phyloP scores from a whole-genome alignment of 2,113 vertebrate species.

The Centropristis striata region DNA sequence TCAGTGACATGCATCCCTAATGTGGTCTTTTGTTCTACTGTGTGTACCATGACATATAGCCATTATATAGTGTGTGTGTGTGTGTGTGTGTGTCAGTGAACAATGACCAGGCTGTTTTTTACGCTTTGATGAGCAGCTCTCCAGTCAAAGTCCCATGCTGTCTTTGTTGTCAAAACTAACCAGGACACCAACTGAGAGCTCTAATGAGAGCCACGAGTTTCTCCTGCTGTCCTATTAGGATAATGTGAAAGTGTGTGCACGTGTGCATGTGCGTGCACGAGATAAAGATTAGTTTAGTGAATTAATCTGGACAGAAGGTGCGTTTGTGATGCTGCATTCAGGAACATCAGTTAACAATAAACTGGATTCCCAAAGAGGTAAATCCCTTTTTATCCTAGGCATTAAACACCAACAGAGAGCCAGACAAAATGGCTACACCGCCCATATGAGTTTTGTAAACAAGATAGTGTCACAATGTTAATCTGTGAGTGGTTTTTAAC shows the following conservation, averaged over 20 bases:
- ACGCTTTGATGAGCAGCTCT: constrained; percentile 29
- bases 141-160: constrained; percentile 1
- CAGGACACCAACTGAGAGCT: constrained; percentile 26
- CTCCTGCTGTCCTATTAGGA: constrained; percentile 21
- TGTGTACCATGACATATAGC: background rate
- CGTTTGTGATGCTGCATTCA: background rate
- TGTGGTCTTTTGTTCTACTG: background rate
- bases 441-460: background rate
- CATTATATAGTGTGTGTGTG: background rate
- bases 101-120: constrained; percentile 8
- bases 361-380: background rate
- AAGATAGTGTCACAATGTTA: constrained; percentile 1
- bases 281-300: constrained; percentile 18
- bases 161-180: constrained; percentile 42
- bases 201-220: constrained; percentile 41
- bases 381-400: background rate
- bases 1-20: too few relatives aligned
- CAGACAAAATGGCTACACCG: background rate
- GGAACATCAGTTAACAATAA: background rate
- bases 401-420: constrained; percentile 1
- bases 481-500: background rate
- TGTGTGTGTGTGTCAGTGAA: background rate
- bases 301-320: background rate
- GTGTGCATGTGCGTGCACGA: background rate
- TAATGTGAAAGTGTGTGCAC: constrained; percentile 9